phyloP scores from a whole-genome alignment of 2,797 vertebrate species.

The Phrynocephalus forsythii region DNA sequence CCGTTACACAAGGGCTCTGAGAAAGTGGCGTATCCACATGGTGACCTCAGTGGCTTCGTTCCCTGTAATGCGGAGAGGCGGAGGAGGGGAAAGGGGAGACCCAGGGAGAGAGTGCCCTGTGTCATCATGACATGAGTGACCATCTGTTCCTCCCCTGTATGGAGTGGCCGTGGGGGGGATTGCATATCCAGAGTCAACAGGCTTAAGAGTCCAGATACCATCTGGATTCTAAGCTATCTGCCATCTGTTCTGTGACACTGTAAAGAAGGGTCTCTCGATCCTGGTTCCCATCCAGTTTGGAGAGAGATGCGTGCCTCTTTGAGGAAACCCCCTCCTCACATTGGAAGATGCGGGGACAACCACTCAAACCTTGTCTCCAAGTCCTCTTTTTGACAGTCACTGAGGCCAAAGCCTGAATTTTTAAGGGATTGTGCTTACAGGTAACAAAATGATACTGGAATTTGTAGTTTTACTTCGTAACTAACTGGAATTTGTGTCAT shows the following conservation, averaged over 20 bases:
- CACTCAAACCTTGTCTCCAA: not conserved
- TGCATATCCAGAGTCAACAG: slow-evolving; percentile 11
- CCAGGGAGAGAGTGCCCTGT: not conserved
- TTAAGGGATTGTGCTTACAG: not conserved
- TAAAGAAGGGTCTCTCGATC: slow-evolving; percentile 10
- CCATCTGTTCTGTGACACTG: slow-evolving; percentile 7
- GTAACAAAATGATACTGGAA: not conserved
- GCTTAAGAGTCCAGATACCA: slow-evolving; percentile 11
- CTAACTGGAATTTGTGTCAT: too few relatives aligned
- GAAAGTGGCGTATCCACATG: slow-evolving; percentile 8
- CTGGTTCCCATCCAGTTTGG: not conserved
- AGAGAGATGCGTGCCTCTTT: not conserved
- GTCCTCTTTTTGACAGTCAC: not conserved
- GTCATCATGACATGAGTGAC: not conserved
- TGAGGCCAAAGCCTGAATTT: not conserved
- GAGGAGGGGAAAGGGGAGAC: not conserved
- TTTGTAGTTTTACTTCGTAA: not conserved
- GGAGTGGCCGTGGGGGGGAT: not conserved
- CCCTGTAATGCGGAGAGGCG: not conserved
- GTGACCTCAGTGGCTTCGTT: not conserved
- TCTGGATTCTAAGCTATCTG: not conserved
- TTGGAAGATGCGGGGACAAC: not conserved
- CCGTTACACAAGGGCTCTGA: too few relatives aligned
- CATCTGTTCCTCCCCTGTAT: slow-evolving; percentile 7
- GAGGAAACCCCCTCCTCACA: not conserved